These are phyloP conservation scores for Scrobipalpa atriplicella DNA, from an alignment of 2,888 invertebrate genomes.

Conservation along the genomic window DNA sequence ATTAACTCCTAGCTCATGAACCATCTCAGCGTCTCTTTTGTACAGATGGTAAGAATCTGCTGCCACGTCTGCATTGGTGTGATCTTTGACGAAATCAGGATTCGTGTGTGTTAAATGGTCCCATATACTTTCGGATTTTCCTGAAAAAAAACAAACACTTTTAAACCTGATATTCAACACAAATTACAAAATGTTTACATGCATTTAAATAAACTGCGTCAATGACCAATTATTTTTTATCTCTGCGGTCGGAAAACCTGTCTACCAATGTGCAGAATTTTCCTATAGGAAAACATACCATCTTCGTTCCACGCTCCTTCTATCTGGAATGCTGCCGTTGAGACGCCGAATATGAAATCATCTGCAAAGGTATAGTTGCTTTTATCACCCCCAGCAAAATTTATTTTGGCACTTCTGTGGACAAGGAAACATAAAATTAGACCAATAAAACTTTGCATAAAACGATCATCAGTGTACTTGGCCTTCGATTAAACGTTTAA, in stretches of 20 bases:
- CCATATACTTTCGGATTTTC: conserved; percentile 86
- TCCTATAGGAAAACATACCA: conserved; percentile 49
- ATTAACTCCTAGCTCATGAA: conserved; percentile 84
- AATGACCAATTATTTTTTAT: background rate
- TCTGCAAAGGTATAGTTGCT: conserved; percentile 78
- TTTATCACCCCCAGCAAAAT: conserved; percentile 68
- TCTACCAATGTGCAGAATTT: background rate
- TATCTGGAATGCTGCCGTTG: conserved; percentile 84
- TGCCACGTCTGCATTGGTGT: conserved; percentile 85
- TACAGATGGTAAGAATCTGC: conserved; percentile 87
- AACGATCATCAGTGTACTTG: too few species aligned
- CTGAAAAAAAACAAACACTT: conserved; percentile 60
- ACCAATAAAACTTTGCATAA: background rate
- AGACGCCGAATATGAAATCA: conserved; percentile 83
- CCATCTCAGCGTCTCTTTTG: conserved; percentile 84
- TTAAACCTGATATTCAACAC: background rate
- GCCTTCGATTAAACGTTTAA: background rate
- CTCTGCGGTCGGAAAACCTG: conserved; percentile 7
- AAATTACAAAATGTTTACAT: background rate
- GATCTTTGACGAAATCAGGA: conserved; percentile 78
- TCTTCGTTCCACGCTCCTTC: conserved; percentile 83
- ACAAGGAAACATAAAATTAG: conserved; percentile 36
- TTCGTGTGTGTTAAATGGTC: conserved; percentile 79
- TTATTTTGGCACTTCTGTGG: conserved; percentile 58
- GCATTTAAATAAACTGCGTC: conserved; percentile 8